Conservation (phyloP, 2,888 invertebrate genomes). For the Limnephilus marmoratus region DNA sequence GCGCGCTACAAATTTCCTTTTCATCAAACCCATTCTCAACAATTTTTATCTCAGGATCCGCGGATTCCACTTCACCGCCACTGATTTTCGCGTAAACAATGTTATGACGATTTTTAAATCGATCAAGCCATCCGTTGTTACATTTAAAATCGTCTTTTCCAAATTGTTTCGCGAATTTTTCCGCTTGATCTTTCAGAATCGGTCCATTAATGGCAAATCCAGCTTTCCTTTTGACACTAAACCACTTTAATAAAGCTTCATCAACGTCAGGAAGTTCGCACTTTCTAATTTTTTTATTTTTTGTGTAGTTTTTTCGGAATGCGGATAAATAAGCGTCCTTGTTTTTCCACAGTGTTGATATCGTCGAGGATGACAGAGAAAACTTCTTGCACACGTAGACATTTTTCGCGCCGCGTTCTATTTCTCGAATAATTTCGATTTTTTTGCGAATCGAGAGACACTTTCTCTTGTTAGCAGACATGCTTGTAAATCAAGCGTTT, state of each 20-base stretch:
- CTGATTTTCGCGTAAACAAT: background rate
- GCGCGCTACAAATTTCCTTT: background rate
- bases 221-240: background rate
- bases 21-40: background rate
- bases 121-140: constrained; percentile 7
- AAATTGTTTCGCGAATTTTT: background rate
- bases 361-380: constrained; percentile 4
- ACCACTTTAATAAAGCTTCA: constrained; percentile 15
- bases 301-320: background rate
- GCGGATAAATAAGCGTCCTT: background rate
- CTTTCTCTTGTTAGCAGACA: background rate
- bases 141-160: constrained; percentile 15
- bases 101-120: constrained; percentile 24
- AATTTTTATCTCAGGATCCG: background rate
- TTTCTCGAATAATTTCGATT: background rate
- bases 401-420: constrained; percentile 5
- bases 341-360: constrained; percentile 8
- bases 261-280: background rate
- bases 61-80: background rate
- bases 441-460: constrained; percentile 15
- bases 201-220: background rate
- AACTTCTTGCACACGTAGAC: constrained; percentile 4
- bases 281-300: constrained; percentile 8
- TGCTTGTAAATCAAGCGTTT: background rate
- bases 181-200: background rate